These are phyloP conservation scores for Cyprinus carpio DNA, from an alignment of 2,113 vertebrate genomes.

Conservation along the genomic window DNA sequence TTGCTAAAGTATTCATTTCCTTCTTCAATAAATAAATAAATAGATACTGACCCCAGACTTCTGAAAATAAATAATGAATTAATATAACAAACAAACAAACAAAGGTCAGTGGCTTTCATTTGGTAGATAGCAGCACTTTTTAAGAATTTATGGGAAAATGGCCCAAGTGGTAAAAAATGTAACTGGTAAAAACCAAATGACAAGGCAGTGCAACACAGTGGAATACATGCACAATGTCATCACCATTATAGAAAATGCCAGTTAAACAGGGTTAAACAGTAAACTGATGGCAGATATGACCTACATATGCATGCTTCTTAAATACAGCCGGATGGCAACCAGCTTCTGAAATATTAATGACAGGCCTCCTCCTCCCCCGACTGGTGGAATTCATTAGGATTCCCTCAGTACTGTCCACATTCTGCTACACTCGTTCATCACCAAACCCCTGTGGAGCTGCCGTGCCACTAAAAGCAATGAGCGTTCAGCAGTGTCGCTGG, in stretches of 20 bases:
- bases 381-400: constrained; percentile 61
- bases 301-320: constrained; percentile 53
- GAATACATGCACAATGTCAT: neutral
- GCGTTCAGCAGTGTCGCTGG: neutral
- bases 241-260: neutral
- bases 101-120: no score
- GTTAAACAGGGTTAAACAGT: constrained; percentile 37
- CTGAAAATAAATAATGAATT: neutral
- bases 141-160: neutral
- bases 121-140: neutral
- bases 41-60: neutral
- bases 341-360: constrained; percentile 67
- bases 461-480: neutral
- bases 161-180: neutral
- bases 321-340: constrained; percentile 35
- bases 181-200: constrained; percentile 46
- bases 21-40: neutral
- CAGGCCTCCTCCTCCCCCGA: constrained; percentile 23
- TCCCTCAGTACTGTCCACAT: constrained; percentile 48
- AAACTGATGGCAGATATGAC: constrained; percentile 55
- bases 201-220: neutral
- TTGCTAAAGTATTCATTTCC: neutral
- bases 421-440: neutral
- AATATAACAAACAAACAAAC: neutral
- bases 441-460: constrained; percentile 1